Evolutionary conservation across 2,797 vertebrate species (phyloP), one percentile per base, ranked within the genome.

Genomic region (Dendrocincla tyrannina): DNA sequence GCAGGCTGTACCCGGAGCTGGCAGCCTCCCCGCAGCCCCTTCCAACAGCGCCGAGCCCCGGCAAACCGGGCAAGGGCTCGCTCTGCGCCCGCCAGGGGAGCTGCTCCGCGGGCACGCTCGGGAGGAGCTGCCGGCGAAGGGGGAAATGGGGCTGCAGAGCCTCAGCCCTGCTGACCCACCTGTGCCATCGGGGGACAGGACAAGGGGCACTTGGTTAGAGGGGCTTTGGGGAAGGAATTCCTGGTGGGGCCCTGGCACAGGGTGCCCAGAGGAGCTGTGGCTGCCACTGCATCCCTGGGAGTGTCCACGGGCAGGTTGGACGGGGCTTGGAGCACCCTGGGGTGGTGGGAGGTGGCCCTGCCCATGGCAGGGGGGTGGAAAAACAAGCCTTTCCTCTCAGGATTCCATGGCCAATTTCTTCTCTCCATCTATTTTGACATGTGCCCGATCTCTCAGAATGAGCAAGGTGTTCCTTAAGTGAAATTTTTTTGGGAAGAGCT

Each of bases 401-500:
- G 39, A 37, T 49, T 24, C 8, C 35, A 23, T 11, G 30, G 55
- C 64, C 74, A 24, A 5, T 15, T 68, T 16, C 33, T 20, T 35
- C 4, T 41, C 30, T 17, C n/a, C 22, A 0, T 28, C 55, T 60
- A 4, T 46, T 62, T 30, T 20, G 47, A 81, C 94, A 58, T 5
- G 92, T 88, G 94, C 95, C 95, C 44, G 16, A 68, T 95, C 84
- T 88, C 93, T 95, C 56, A 35, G 95, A 94, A 93, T n/a, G 85
- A 96, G 93, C 96, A 91, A 97, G 94, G 94, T 94, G 95, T 91
- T 96, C 96, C 85, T 56, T 12, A 27, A 4, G 9, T 2, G 41
- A 6, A 0, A 15, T 89, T 49, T 96, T 97, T 62, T 50, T 90
- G 96, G 96, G 96, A 94, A 96, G 93, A 97, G 78, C 91, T 97